These are phyloP conservation scores for Acipenser oxyrinchus DNA, from an alignment of 2,797 vertebrate genomes.

Conservation along the genomic window DNA sequence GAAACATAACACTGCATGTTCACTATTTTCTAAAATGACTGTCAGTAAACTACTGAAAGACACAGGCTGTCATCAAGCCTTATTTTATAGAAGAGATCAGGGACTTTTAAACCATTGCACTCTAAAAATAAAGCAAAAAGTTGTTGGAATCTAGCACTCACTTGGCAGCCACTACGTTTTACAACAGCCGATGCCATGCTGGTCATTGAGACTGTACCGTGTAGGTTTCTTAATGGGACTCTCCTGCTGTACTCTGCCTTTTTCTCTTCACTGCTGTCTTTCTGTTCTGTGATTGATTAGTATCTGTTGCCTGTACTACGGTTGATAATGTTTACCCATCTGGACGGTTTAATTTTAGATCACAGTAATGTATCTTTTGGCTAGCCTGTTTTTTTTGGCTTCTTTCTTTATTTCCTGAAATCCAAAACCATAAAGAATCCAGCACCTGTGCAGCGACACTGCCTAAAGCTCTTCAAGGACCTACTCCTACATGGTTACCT, in stretches of 20 bases:
- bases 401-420: constrained; percentile 36
- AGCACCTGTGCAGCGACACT: constrained; percentile 31
- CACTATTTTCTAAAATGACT: constrained; percentile 6
- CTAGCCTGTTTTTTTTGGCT: constrained; percentile 18
- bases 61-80: constrained; percentile 13
- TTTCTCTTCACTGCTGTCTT: constrained; percentile 19
- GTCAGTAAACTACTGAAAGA: constrained; percentile 15
- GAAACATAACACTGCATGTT: constrained; percentile 3
- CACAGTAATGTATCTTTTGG: constrained; percentile 37
- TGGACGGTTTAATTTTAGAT: constrained; percentile 42
- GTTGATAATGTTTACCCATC: constrained; percentile 38
- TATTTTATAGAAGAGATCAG: constrained; percentile 19
- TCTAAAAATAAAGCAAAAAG: constrained; percentile 39
- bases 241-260: constrained; percentile 25
- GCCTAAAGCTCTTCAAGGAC: constrained; percentile 30
- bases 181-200: constrained; percentile 30
- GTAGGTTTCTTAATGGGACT: constrained; percentile 31
- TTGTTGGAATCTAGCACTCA: constrained; percentile 34
- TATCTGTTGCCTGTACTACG: constrained; percentile 37
- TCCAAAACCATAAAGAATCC: constrained; percentile 39
- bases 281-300: constrained; percentile 37
- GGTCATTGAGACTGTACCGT: constrained; percentile 25
- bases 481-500: constrained; percentile 21
- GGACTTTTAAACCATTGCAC: constrained; percentile 17
- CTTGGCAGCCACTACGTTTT: constrained; percentile 26